A percentile compares a stretch with the other conserved stretches of the same genome.
Evolutionary conservation across 2,888 invertebrate genomes (phyloP).

Genomic region (Standfussiana lucernea): DNA sequence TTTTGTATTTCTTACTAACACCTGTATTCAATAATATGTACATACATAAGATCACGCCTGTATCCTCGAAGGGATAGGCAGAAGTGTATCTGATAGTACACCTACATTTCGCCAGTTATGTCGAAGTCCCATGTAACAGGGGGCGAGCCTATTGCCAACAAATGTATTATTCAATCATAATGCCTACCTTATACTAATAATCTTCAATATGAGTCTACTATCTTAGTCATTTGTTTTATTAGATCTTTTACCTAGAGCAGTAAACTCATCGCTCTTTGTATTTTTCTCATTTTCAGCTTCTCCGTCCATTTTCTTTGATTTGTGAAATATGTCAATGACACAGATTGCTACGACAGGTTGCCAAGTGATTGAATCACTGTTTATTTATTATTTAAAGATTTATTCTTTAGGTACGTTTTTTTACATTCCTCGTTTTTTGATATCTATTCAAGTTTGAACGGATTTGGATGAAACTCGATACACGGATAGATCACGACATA

Average conservation of each 20-base stretch:
- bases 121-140: too few relatives aligned
- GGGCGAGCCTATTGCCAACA: too few relatives aligned
- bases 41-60: too few relatives aligned
- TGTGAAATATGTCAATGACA: slow-evolving; percentile 31
- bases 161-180: not conserved
- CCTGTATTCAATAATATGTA: not conserved
- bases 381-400: slow-evolving; percentile 14
- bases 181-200: not conserved
- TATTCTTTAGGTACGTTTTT: not conserved
- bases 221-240: not conserved
- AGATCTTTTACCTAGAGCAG: not conserved
- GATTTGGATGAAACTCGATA: not conserved
- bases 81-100: too few relatives aligned
- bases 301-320: slow-evolving; percentile 38
- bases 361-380: slow-evolving; percentile 47
- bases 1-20: not conserved
- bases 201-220: not conserved
- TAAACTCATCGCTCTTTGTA: slow-evolving; percentile 8
- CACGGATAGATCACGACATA: not conserved
- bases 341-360: slow-evolving; percentile 18
- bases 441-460: not conserved
- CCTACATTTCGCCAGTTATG: too few relatives aligned
- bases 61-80: too few relatives aligned
- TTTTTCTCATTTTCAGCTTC: slow-evolving; percentile 22
- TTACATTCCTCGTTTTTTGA: not conserved